A percentile compares a stretch with the other conserved stretches of the same genome.
These are phyloP conservation scores for Sibirionetta formosa DNA, from an alignment of 2,797 vertebrate genomes.

Conservation along the genomic window DNA sequence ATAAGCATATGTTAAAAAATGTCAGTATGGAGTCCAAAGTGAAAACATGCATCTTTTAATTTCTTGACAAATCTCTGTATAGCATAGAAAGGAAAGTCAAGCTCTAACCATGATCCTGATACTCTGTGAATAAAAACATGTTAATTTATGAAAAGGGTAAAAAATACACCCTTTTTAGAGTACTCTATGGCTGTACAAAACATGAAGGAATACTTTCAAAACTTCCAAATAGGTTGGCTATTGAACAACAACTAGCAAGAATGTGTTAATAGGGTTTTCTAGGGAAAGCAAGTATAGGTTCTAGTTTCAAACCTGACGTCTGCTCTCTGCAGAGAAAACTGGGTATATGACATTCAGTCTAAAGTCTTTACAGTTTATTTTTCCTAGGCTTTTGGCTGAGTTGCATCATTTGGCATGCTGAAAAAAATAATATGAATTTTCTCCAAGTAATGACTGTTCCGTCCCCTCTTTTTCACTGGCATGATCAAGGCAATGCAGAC, in stretches of 20 bases:
- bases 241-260: background rate
- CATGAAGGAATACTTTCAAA: background rate
- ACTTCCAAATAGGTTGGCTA: background rate
- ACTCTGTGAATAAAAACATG: constrained; percentile 10
- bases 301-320: background rate
- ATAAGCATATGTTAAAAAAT: constrained; percentile 64
- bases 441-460: background rate
- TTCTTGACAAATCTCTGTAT: constrained; percentile 25
- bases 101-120: background rate
- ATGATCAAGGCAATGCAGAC: background rate
- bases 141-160: constrained; percentile 19
- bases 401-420: background rate
- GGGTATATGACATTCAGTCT: background rate
- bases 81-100: background rate
- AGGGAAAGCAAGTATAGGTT: background rate
- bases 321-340: background rate
- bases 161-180: background rate
- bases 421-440: background rate
- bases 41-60: constrained; percentile 41
- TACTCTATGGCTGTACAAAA: accelerated
- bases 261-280: background rate
- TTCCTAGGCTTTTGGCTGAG: background rate
- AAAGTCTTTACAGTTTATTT: background rate
- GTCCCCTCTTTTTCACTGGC: background rate
- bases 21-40: constrained; percentile 30